Evolutionary conservation across 37 sponge, comb jelly and placozoan species (phyloP).

Genomic region (Eunapius fragilis): DNA sequence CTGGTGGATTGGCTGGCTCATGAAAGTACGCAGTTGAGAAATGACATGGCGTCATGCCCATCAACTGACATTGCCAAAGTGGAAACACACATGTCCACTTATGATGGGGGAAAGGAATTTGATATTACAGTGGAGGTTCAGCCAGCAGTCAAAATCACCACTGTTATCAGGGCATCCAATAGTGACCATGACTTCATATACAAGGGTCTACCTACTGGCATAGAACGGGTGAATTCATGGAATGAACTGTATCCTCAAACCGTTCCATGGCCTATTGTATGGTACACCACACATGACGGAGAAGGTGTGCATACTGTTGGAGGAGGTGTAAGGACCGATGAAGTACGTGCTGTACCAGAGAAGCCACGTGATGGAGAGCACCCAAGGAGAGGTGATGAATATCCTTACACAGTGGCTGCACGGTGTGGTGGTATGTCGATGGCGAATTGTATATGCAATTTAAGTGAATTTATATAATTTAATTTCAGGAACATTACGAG

Average conservation of each 20-base stretch:
- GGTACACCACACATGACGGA: conserved; percentile 1
- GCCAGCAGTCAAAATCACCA: neutral
- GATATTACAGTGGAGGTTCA: too few relatives aligned
- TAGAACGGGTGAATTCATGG: conserved; percentile 13
- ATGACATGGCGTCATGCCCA: too few relatives aligned
- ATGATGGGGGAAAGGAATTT: neutral
- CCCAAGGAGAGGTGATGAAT: neutral
- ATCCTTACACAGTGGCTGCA: neutral
- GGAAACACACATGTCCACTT: neutral
- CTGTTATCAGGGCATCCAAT: neutral
- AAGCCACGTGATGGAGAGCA: neutral
- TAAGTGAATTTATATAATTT: too few relatives aligned
- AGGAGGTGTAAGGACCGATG: conserved; percentile 25
- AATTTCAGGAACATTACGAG: too few relatives aligned
- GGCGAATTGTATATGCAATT: too few relatives aligned
- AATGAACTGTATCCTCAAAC: conserved; percentile 25
- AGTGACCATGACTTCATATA: conserved; percentile 5
- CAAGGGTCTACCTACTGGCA: neutral
- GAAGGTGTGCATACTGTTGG: neutral
- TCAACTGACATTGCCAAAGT: neutral
- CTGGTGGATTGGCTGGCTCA: neutral
- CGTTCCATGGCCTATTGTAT: conserved; percentile 27
- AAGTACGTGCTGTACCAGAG: neutral
- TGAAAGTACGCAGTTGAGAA: neutral
- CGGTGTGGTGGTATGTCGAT: neutral